Percentiles rank a stretch among this genome's conserved stretches.
phyloP scores from a whole-genome alignment of 2,113 vertebrate genomes.

The Nycticebus coucang region DNA sequence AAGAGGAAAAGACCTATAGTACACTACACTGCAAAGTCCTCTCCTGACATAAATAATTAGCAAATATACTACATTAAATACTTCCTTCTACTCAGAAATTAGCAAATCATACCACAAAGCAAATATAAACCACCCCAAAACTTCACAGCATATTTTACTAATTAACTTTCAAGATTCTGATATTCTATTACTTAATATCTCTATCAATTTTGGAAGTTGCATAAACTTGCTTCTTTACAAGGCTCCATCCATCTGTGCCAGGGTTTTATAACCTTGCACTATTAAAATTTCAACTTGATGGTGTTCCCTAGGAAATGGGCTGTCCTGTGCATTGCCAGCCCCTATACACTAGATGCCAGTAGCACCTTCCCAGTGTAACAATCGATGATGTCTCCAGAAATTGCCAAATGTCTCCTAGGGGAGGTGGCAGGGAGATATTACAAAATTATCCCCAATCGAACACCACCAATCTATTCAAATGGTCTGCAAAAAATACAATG shows the following conservation, averaged over 20 bases:
- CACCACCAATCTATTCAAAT: background rate
- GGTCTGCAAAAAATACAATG: background rate
- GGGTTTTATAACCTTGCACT: background rate
- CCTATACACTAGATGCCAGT: background rate
- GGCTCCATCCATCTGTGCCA: background rate
- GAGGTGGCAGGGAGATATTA: background rate
- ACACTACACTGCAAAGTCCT: background rate
- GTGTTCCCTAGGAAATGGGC: background rate
- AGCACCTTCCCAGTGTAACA: background rate
- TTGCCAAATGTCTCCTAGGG: background rate
- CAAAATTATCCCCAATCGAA: background rate
- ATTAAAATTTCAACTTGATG: background rate
- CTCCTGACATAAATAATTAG: background rate
- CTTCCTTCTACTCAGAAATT: background rate
- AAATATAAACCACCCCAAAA: constrained; percentile 13
- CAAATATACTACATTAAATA: background rate
- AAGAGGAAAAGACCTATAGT: background rate
- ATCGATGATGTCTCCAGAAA: background rate
- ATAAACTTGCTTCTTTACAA: background rate
- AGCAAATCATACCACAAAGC: constrained; percentile 6
- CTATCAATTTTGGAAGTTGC: background rate
- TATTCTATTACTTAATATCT: background rate
- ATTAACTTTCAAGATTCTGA: constrained; percentile 31
- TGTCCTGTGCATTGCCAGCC: background rate
- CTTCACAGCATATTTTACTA: background rate